These are phyloP conservation scores for Dipodomys stephensi DNA, from an alignment of 2,113 vertebrate species.

Conservation along the genomic window DNA sequence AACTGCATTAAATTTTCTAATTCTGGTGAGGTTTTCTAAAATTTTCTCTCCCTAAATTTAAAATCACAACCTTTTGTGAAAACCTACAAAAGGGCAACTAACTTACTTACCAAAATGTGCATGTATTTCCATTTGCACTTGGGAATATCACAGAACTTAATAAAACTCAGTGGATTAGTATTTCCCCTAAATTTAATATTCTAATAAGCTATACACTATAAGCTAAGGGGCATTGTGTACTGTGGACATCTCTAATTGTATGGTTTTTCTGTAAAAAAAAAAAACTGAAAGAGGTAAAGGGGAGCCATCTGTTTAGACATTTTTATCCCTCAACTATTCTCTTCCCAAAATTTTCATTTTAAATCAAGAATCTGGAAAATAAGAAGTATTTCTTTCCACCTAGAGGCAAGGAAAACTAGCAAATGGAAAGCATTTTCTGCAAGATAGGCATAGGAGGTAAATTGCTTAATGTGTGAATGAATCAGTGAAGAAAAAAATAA, in stretches of 20 bases:
- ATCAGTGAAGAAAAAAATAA: background rate
- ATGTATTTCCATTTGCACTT: constrained; percentile 24
- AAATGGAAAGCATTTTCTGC: background rate
- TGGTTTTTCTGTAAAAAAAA: background rate
- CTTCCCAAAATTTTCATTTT: background rate
- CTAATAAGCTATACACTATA: background rate
- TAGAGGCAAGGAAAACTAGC: constrained; percentile 17
- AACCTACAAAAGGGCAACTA: background rate
- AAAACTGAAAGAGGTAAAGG: background rate
- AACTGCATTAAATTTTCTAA: constrained; percentile 56
- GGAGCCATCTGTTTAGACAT: background rate
- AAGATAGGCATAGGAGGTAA: constrained; percentile 39
- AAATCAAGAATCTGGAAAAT: constrained; percentile 22
- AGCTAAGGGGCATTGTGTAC: background rate
- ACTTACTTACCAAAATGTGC: background rate
- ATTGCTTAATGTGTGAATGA: constrained; percentile 40
- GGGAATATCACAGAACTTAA: background rate
- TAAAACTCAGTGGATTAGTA: background rate
- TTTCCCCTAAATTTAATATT: constrained; percentile 32
- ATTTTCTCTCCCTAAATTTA: constrained; percentile 25
- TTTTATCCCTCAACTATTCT: background rate
- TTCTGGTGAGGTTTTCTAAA: constrained; percentile 58
- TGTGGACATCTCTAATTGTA: background rate
- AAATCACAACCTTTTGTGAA: constrained; percentile 40
- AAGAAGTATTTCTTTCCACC: background rate